Evolutionary conservation across 2,797 vertebrate genomes (phyloP).

Genomic region (Lemur catta): DNA sequence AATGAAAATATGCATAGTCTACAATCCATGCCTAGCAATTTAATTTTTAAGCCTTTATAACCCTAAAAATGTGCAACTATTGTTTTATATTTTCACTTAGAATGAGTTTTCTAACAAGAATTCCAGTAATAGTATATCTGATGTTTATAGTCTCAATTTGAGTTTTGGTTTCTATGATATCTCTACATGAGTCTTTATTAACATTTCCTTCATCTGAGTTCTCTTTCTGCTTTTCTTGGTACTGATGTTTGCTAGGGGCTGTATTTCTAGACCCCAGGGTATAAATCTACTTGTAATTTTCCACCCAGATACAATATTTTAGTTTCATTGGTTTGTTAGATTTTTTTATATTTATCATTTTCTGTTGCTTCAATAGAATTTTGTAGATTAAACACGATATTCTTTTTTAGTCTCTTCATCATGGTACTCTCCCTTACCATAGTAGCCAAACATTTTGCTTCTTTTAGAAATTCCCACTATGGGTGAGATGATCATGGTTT

Average conservation of each 20-base stretch:
- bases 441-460: not conserved
- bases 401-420: not conserved
- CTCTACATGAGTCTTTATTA: conserved; percentile 10
- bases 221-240: not conserved
- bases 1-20: conserved; percentile 48
- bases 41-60: conserved; percentile 55
- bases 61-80: not conserved
- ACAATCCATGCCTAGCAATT: conserved; percentile 18
- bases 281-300: conserved; percentile 17
- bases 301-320: not conserved
- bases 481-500: not conserved
- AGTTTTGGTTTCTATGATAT: conserved; percentile 30
- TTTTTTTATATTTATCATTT: not conserved
- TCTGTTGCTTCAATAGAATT: not conserved
- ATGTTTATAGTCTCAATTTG: conserved; percentile 39
- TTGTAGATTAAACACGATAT: not conserved
- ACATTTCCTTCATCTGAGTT: conserved; percentile 29
- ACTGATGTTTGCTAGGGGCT: not conserved
- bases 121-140: conserved; percentile 38
- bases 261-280: not conserved
- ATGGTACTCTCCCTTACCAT: not conserved
- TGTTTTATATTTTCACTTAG: conserved; percentile 43
- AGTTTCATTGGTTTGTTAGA: not conserved
- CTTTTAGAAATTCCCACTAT: not conserved
- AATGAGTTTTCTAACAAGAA: conserved; percentile 43